These are phyloP conservation scores for Notolepis coatsorum DNA, from an alignment of 2,797 vertebrate genomes.

Conservation along the genomic window DNA sequence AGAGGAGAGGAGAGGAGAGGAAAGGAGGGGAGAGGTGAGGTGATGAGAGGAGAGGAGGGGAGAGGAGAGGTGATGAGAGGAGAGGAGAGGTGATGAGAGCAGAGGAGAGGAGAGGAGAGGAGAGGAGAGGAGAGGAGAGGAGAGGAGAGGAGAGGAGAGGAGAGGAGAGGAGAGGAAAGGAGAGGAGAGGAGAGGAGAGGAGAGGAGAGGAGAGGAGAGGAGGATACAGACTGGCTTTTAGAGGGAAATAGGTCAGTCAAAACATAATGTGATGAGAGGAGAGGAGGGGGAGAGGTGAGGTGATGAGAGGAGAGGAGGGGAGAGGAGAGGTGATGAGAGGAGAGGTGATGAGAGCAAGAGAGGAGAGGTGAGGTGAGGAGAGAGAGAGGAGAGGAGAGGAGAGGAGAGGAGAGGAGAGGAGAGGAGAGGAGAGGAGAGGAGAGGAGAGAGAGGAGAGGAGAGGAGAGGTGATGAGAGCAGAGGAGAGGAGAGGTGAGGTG, in stretches of 20 bases:
- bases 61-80: neutral
- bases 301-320: neutral
- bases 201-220: neutral
- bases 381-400: no score
- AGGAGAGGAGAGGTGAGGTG: constrained; percentile 1
- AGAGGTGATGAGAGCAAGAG: constrained; percentile 4
- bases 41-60: neutral
- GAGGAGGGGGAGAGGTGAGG: neutral
- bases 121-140: constrained; percentile 22
- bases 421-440: no score
- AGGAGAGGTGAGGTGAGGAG: constrained; percentile 44
- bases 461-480: no score
- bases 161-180: constrained; percentile 2
- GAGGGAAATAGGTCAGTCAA: neutral
- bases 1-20: neutral
- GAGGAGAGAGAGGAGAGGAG: no score
- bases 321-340: constrained; percentile 3
- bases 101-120: neutral
- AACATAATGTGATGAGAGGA: no score
- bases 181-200: neutral
- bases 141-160: neutral
- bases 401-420: no score
- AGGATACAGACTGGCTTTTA: neutral
- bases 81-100: neutral
- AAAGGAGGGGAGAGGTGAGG: no score